Evolutionary conservation across 2,888 invertebrate genomes (phyloP).

Genomic region (Drosophila greeni): DNA sequence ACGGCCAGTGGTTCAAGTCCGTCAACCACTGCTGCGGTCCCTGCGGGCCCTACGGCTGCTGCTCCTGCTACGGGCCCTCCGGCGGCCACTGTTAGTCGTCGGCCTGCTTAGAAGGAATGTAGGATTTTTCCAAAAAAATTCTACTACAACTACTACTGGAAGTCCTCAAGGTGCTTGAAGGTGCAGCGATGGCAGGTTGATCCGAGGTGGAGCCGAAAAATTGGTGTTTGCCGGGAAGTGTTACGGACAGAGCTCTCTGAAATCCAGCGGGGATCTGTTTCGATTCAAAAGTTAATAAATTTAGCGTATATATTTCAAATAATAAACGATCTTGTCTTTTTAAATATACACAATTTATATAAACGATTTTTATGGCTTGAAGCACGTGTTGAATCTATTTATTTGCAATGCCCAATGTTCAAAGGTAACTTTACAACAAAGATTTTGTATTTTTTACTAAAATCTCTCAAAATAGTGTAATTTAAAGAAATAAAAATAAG

Average conservation of each 20-base stretch:
- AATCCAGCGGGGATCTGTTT: neutral
- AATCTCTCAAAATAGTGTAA: no score
- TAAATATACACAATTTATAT: no score
- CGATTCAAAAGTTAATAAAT: conserved; percentile 12
- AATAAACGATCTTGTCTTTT: neutral
- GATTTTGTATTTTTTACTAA: no score
- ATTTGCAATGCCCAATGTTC: no score
- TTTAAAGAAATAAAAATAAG: no score
- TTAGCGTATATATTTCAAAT: neutral
- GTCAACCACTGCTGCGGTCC: conserved; percentile 65
- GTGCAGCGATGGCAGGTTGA: neutral
- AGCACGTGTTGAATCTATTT: no score
- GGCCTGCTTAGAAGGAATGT: conserved; percentile 59
- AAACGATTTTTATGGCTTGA: no score
- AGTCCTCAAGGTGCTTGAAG: neutral
- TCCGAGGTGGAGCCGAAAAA: conserved; percentile 1
- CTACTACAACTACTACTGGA: neutral
- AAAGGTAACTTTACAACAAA: no score
- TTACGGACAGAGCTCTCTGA: neutral
- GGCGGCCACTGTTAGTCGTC: conserved; percentile 61
- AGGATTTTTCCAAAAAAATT: conserved; percentile 32
- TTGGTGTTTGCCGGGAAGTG: conserved; percentile 5
- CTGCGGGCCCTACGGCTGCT: conserved; percentile 63
- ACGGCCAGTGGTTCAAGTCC: conserved; percentile 63
- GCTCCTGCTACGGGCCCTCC: conserved; percentile 57